phyloP scores from a whole-genome alignment of 2,797 vertebrate genomes.

The Philypnodon macrostomus region DNA sequence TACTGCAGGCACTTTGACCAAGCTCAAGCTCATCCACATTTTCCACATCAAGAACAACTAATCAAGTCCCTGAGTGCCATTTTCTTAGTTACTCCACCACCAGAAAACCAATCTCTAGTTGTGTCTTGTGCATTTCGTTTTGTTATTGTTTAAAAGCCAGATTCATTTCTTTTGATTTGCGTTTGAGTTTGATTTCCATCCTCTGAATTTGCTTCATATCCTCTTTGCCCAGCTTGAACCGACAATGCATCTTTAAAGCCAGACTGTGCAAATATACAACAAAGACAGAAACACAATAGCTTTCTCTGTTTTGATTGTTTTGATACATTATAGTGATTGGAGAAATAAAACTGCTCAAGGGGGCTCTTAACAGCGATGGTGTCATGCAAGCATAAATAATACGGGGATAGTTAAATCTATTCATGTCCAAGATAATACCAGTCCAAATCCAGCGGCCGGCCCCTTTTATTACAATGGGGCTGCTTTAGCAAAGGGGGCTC shows the following conservation, averaged over 20 bases:
- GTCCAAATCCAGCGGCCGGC: slow-evolving; percentile 33
- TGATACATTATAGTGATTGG: slow-evolving; percentile 42
- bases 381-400: slow-evolving; percentile 41
- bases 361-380: slow-evolving; percentile 28
- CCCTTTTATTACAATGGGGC: slow-evolving; percentile 28
- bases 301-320: slow-evolving; percentile 3
- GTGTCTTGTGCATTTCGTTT: no score
- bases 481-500: slow-evolving; percentile 42
- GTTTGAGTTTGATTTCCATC: no score
- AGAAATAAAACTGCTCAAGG: slow-evolving; percentile 45
- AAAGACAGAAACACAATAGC: not conserved
- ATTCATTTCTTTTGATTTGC: no score
- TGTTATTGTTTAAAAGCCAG: no score
- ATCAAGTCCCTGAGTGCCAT: no score
- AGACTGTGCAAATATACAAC: slow-evolving; percentile 4
- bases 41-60: no score
- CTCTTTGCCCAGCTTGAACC: no score
- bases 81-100: no score
- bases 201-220: no score
- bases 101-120: no score
- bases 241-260: not conserved
- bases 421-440: slow-evolving; percentile 46
- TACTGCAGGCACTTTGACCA: not conserved
- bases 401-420: slow-evolving; percentile 31
- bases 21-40: no score